Evolutionary conservation across 1,140 invertebrate genomes (phyloP), one percentile per base, ranked within the genome.

Genomic region (Spodoptera frugiperda): DNA sequence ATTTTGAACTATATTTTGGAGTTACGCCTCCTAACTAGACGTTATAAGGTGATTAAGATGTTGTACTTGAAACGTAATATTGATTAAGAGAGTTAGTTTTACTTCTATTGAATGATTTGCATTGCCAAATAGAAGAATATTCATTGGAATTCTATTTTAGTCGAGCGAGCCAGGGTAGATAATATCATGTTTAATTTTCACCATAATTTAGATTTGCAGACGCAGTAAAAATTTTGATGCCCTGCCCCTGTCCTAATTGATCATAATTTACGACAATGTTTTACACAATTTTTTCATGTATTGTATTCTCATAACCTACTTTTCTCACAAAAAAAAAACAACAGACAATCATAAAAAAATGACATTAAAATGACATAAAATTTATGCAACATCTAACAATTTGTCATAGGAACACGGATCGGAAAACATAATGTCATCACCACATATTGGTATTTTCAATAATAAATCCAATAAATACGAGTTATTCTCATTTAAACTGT

Each of bases 401-500:
- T 8, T 39, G 51, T 61, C 59, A 65, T 63, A n/a, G 14, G n/a
- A 44, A 51, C 59, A 65, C 48, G 19, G 6, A 30, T 15, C 30
- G 49, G 33, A 65, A 75, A 21, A 75, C 72, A 75, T 51, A 75
- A 53, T 75, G 59, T 65, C 72, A 33, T 33, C 48, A 25, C 17
- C 48, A 75, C 48, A 8, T 75, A 75, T 75, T 53, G 72, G 48
- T 51, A 63, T 65, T 48, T 53, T 19, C 51, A 75, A 59, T 65
- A 48, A 75, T 65, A 75, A 75, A 75, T 75, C 30, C 68, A 57
- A 72, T 65, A 39, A 65, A 53, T 63, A 61, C 21, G 46, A 21
- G 57, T 65, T 63, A 75, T 75, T 53, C 65, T 49, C 57, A 49
- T 21, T 74, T 63, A 51, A 75, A 63, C 59, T 75, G 59, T 65